Base-by-base conservation (phyloP, 1,140 invertebrate genomes). In the Condylostylus longicornis region DNA sequence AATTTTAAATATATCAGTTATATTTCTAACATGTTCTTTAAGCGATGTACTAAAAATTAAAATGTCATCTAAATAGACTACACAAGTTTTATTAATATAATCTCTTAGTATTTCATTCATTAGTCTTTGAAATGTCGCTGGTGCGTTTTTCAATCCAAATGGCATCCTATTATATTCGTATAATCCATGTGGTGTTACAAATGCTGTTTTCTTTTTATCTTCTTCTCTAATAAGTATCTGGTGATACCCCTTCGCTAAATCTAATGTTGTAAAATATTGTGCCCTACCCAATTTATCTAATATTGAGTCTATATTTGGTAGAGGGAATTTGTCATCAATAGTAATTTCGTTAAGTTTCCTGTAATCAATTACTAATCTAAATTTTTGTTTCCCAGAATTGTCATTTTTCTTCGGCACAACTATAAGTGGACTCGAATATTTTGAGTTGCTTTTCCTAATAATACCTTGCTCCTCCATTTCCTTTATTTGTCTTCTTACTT, bases 161-260 rank as follows among this genome's bases (percentile, higher is more conserved):
- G 53, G 50, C 53, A 67, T 57, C 19, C 49, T 32, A 17, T 36
- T 40, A 21, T 23, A 44, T 37, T 45, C 37, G 18, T 38, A 49
- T 31, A 45, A 41, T n/a, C 39, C 41, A 15, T 38, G 25, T 30
- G 27, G 30, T 8, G 30, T 36, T 13, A 35, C 33, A 37, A 49
- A 49, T 14, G 45, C 45, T 30, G 45, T 47, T 31, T 49, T 47
- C 31, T 34, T 20, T 17, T 10, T 28, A 23, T 37, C 37, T 43
- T 43, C 22, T 39, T 30, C 33, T 18, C 43, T 27, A 19, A 47
- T 33, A 15, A 33, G 18, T 25, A 47, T 47, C 35, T 49, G 41
- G 48, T 59, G 63, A 50, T 65, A 71, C 5, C 68, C 69, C 33
- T 48, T 55, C 1, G 44, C 44, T 4, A 47, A 25, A 37, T 47